Base-by-base conservation (phyloP, 53 echinoderm and acorn worm species). In the Hippasteria phrygiana region DNA sequence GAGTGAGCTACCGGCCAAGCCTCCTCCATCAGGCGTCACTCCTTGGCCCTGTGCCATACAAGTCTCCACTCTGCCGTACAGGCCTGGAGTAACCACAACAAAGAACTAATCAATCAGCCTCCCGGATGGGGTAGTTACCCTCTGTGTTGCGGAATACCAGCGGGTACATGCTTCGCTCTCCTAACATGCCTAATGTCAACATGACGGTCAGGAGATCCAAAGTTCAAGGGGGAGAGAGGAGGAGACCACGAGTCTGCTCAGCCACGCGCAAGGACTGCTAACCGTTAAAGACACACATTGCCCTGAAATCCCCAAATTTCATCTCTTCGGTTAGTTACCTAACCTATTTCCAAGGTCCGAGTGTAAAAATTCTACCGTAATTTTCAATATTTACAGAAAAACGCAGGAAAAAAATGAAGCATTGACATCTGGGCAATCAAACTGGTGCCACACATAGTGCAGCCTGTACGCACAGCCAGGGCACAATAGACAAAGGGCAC, bases 151-250 rank as follows among this genome's bases (percentile, higher is more conserved):
- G 26, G 51, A 51, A 51, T 51, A 20, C 12, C 51, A 17, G 51
- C 59, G 7, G 59, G 26, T 24, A 59, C 59, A 24, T 9, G 59
- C 20, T 22, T 26, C 51, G 20, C 51, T 17, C 16, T 59, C 59
- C 26, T n/a, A n/a, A n/a, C n/a, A n/a, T n/a, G n/a, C 59, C 59
- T 24, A 59, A 24, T 59, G 59, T 59, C 26, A 26, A 59, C 59
- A 24, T 59, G 2, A 59, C 59, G 6, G n/a, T 26, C 8, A 22
- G 3, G 26, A 24, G 26, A 59, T 59, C 59, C 59, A 59, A 59
- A 59, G 59, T 59, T 59, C 59, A 59, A n/a, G n/a, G n/a, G 59
- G 59, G 59, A 24, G n/a, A 59, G n/a, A 59, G n/a, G 4, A 26
- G 20, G 26, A 8, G 22, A 14, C 14, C 51, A 17, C 22, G 7